A percentile compares a stretch with the other conserved stretches of the same genome.
Evolutionary conservation across 2,797 vertebrate species (phyloP).

Genomic region (Leptodactylus fallax): DNA sequence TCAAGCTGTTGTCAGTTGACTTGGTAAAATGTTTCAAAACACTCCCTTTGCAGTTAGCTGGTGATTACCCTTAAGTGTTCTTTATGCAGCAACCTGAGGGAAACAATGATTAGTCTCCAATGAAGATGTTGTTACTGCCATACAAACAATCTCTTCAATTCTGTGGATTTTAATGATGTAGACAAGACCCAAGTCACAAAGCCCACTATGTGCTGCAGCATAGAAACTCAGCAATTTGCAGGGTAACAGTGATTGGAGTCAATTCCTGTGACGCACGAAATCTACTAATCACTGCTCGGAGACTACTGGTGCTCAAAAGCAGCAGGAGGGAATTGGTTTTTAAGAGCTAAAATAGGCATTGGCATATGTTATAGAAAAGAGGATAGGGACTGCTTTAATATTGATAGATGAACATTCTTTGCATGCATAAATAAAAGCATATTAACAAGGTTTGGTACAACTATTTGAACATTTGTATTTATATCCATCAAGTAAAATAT

Average conservation of each 20-base stretch:
- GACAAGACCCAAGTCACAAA: constrained; percentile 67
- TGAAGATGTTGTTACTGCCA: constrained; percentile 71
- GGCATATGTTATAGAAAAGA: constrained; percentile 69
- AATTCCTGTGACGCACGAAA: constrained; percentile 74
- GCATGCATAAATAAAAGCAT: constrained; percentile 20
- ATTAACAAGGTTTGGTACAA: neutral
- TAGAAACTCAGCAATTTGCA: constrained; percentile 75
- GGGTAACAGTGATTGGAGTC: constrained; percentile 76
- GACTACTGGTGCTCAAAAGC: constrained; percentile 69
- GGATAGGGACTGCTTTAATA: constrained; percentile 70
- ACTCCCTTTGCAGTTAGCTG: constrained; percentile 72
- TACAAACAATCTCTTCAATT: constrained; percentile 74
- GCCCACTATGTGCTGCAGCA: constrained; percentile 73
- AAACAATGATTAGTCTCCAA: constrained; percentile 75
- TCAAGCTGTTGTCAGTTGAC: constrained; percentile 81
- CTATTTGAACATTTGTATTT: neutral
- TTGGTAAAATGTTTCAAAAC: constrained; percentile 76
- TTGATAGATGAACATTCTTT: constrained; percentile 71
- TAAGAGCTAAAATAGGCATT: constrained; percentile 70
- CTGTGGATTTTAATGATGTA: constrained; percentile 75
- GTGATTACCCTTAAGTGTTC: constrained; percentile 79
- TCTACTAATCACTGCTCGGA: constrained; percentile 75
- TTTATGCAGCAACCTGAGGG: constrained; percentile 75
- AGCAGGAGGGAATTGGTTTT: constrained; percentile 71
- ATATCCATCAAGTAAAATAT: neutral